These are phyloP conservation scores for Sturmia bella DNA, from an alignment of 2,888 invertebrate species.

Conservation along the genomic window DNA sequence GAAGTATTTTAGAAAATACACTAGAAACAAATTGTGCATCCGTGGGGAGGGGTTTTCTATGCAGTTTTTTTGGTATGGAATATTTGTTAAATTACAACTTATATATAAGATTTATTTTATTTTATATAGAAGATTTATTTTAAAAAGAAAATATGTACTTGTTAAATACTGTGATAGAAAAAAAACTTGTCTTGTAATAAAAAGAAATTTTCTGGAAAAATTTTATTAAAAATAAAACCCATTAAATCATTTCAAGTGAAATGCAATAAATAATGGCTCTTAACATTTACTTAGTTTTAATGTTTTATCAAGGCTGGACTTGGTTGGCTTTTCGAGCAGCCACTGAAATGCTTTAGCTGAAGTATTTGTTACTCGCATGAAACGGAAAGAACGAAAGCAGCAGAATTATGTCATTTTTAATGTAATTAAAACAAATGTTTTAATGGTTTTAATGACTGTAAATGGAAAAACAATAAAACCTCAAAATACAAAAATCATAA, in stretches of 20 bases:
- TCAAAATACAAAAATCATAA: constrained; percentile 51
- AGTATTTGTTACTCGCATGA: too few species aligned
- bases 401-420: constrained; percentile 66
- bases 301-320: constrained; percentile 4
- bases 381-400: constrained; percentile 4
- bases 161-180: not conserved
- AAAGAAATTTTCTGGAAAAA: constrained; percentile 48
- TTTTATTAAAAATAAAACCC: constrained; percentile 3
- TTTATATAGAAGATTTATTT: constrained; percentile 49
- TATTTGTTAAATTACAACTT: too few species aligned
- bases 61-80: too few species aligned
- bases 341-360: not conserved
- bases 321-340: not conserved
- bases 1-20: too few species aligned
- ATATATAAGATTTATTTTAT: too few species aligned
- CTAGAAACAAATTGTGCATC: too few species aligned
- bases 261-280: constrained; percentile 5
- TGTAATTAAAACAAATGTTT: constrained; percentile 66
- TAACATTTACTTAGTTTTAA: not conserved
- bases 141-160: constrained; percentile 2
- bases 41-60: too few species aligned
- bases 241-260: constrained; percentile 27
- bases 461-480: constrained; percentile 68
- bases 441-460: constrained; percentile 63
- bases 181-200: constrained; percentile 7